These are phyloP conservation scores for Bombus impatiens DNA, from an alignment of 1,140 invertebrate genomes.

Conservation along the genomic window DNA sequence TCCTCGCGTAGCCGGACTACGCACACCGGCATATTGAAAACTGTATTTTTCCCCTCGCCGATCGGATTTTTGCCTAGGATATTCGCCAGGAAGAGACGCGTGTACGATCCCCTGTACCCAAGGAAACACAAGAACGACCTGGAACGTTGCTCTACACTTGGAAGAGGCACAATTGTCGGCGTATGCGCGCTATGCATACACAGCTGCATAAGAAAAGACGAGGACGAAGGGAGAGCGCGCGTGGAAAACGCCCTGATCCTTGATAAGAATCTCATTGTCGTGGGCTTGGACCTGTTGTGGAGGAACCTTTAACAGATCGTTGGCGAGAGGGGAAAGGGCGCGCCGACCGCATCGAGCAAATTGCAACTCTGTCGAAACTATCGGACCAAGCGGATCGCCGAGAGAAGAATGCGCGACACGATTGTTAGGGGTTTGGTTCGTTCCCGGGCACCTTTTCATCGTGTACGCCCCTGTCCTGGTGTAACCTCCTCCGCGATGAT, in stretches of 20 bases:
- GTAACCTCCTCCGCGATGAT: slow-evolving; percentile 66
- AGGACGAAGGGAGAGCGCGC: slow-evolving; percentile 3
- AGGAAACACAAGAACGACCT: background rate
- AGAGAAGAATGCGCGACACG: slow-evolving; percentile 66
- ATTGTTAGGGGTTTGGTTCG: slow-evolving; percentile 63
- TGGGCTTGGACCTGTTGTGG: slow-evolving; percentile 40
- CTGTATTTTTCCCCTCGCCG: background rate
- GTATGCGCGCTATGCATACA: slow-evolving; percentile 12
- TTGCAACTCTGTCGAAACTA: slow-evolving; percentile 76
- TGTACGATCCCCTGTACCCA: too few relatives aligned
- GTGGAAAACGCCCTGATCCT: slow-evolving; percentile 45
- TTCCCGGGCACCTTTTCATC: slow-evolving; percentile 64
- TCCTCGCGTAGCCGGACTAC: background rate
- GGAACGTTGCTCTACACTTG: too few relatives aligned
- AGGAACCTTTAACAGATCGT: slow-evolving; percentile 37
- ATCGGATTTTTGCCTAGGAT: background rate
- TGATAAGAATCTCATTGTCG: slow-evolving; percentile 68
- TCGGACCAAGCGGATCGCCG: slow-evolving; percentile 63
- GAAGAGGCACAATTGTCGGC: slow-evolving; percentile 34
- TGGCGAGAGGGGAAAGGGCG: slow-evolving; percentile 14
- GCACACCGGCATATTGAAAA: slow-evolving; percentile 11
- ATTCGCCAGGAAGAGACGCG: slow-evolving; percentile 15
- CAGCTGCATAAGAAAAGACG: slow-evolving; percentile 49
- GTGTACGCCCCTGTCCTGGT: slow-evolving; percentile 59
- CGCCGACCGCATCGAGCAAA: slow-evolving; percentile 71